phyloP scores from a whole-genome alignment of 2,888 invertebrate species.

The Autographa gamma region DNA sequence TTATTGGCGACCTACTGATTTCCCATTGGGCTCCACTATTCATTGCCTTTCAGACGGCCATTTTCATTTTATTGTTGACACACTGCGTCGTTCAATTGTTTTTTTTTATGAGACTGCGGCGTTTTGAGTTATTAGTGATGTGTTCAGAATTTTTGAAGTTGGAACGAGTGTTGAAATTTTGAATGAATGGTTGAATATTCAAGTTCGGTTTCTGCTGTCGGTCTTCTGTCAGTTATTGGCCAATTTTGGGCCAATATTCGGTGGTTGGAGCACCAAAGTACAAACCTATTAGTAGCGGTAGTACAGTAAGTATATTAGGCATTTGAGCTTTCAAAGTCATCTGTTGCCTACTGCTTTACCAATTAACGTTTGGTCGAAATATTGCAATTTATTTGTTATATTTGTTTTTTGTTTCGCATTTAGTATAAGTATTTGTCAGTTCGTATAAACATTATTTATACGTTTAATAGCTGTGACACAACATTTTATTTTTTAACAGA shows the following conservation, averaged over 20 bases:
- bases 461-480: no score
- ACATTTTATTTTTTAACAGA: no score
- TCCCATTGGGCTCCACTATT: constrained; percentile 54
- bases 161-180: neutral
- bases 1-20: constrained; percentile 54
- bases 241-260: neutral
- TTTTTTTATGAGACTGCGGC: constrained; percentile 52
- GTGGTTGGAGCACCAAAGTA: neutral
- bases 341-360: neutral
- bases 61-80: constrained; percentile 58
- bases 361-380: neutral
- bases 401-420: no score
- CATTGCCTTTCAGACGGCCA: constrained; percentile 51
- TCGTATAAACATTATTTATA: no score
- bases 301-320: neutral
- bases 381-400: no score
- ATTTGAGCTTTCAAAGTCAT: neutral
- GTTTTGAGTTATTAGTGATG: constrained; percentile 12
- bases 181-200: neutral
- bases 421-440: no score
- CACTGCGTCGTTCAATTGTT: constrained; percentile 36
- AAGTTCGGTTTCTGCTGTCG: neutral
- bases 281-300: neutral
- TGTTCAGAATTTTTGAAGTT: neutral
- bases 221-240: neutral